phyloP scores from a whole-genome alignment of 2,888 invertebrate species.

The Julus scandinavius region DNA sequence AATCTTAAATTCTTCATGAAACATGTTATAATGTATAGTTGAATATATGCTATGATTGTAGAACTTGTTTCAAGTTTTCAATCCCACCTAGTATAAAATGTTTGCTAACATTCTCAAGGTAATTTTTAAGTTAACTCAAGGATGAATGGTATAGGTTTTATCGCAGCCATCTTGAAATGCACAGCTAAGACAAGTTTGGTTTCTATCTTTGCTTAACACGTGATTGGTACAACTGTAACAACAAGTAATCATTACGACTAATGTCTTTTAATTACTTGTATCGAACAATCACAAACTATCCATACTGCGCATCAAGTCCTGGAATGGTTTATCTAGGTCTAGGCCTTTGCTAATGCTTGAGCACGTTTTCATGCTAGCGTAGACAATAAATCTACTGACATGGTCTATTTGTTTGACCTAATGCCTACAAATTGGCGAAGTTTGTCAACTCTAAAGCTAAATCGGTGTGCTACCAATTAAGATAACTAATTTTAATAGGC shows the following conservation, averaged over 20 bases:
- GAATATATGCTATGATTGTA: too few relatives aligned
- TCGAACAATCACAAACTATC: too few relatives aligned
- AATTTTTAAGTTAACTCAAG: too few relatives aligned
- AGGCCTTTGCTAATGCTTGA: background rate
- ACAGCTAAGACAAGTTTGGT: background rate
- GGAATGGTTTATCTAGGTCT: background rate
- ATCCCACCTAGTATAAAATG: too few relatives aligned
- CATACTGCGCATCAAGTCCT: background rate
- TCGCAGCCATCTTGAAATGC: too few relatives aligned
- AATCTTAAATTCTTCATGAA: too few relatives aligned
- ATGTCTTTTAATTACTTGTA: too few relatives aligned
- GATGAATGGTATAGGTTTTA: too few relatives aligned
- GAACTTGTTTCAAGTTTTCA: too few relatives aligned
- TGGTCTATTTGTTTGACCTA: slow-evolving; percentile 14
- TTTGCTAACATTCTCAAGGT: too few relatives aligned
- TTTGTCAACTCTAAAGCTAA: background rate
- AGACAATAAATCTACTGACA: background rate
- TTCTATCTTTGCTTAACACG: background rate
- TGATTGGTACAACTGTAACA: background rate
- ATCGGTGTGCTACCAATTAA: slow-evolving; percentile 33
- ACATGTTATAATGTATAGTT: too few relatives aligned
- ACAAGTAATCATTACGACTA: too few relatives aligned
- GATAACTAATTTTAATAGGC: slow-evolving; percentile 15
- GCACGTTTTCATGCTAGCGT: background rate
- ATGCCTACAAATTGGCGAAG: background rate